Evolutionary conservation across 2,797 vertebrate genomes (phyloP), one percentile per base, ranked within the genome.

Genomic region (Chromobotia macracanthus): DNA sequence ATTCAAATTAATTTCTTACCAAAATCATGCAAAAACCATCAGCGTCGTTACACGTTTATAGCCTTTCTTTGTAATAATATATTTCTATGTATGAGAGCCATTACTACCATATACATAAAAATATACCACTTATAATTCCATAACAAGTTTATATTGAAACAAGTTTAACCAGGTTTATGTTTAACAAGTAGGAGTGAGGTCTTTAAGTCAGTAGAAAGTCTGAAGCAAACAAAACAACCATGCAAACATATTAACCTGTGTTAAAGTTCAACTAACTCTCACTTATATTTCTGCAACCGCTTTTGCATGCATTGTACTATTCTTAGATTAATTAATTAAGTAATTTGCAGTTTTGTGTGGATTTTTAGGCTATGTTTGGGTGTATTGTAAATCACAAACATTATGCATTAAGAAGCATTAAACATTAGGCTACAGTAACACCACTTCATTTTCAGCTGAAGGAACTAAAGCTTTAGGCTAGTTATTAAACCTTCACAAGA

Each of bases 101-200:
- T 28, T 28, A 60, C 38, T 41, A 10, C 9, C 3, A 31, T 2
- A 31, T 31, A 31, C 31, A n/a, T 31, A 3, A 3, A 55, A 51
- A 75, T 25, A 9, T 12, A 15, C 7, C 31, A 31, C 31, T 31
- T 31, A 12, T 44, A 60, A 3, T 75, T 19, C 7, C 2, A 5
- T 0, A 28, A 8, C 0, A 67, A 46, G 64, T 77, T 76, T 67
- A 68, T 60, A 58, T 60, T 48, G 18, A 55, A 77, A 69, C 75
- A 69, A 60, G 75, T 60, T 70, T 51, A 69, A 70, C 53, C 44
- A 35, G 75, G 65, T 50, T 70, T 35, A 35, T 69, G 66, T 70
- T 77, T 77, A 77, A 70, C 75, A 77, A 69, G 25, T 25, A 61
- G 66, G n/a, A 69, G 55, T 51, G 31, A 25, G 16, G 19, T 63